Conservation (phyloP, 2,797 vertebrate species). For the Mastacembelus armatus region DNA sequence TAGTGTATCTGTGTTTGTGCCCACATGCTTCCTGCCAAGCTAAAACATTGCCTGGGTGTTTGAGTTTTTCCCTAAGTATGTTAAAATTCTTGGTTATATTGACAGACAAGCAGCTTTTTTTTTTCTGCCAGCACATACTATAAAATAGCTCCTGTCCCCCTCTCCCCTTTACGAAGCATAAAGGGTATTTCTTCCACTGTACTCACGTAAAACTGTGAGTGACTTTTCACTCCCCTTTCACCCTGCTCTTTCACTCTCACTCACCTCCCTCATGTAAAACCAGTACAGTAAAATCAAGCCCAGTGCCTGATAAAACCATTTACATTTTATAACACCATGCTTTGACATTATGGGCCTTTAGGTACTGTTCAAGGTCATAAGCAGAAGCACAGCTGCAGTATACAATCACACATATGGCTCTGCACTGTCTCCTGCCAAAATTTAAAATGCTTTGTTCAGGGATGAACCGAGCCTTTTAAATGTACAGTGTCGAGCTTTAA, state of each 20-base stretch:
- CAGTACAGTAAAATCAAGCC: slow-evolving; percentile 17
- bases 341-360: no score
- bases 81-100: not conserved
- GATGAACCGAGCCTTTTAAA: slow-evolving; percentile 14
- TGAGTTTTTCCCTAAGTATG: slow-evolving; percentile 12
- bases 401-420: slow-evolving; percentile 22
- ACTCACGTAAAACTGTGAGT: no score
- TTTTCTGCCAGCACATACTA: slow-evolving; percentile 4
- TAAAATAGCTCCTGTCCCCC: slow-evolving; percentile 22
- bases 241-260: slow-evolving; percentile 7
- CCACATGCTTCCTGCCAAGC: slow-evolving; percentile 20
- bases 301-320: not conserved
- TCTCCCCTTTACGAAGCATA: slow-evolving; percentile 50
- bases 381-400: slow-evolving; percentile 12
- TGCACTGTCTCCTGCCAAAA: slow-evolving; percentile 20
- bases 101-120: not conserved
- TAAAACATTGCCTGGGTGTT: slow-evolving; percentile 1
- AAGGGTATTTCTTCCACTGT: slow-evolving; percentile 36
- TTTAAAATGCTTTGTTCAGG: slow-evolving; percentile 2
- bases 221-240: no score
- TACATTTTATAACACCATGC: no score
- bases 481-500: slow-evolving; percentile 26
- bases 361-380: slow-evolving; percentile 56
- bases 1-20: not conserved
- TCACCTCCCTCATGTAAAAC: slow-evolving; percentile 9